These are phyloP conservation scores for Neodontobutis hainanensis DNA, from an alignment of 2,113 vertebrate species.

Conservation along the genomic window DNA sequence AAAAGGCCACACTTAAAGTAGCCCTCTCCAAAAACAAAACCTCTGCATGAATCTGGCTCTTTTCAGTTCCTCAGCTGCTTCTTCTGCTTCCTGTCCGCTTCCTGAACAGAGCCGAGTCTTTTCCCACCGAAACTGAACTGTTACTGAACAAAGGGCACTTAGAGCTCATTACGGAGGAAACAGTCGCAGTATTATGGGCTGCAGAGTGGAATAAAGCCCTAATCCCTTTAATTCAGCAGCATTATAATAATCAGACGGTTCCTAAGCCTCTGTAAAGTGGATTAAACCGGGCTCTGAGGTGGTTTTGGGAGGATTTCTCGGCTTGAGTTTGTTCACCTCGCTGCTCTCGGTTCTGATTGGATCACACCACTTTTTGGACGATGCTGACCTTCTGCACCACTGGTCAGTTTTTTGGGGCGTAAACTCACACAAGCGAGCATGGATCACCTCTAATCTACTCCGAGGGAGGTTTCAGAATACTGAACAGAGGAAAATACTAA, in stretches of 20 bases:
- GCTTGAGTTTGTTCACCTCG: constrained; percentile 7
- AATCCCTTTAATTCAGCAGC: constrained; percentile 6
- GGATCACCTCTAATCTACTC: neutral
- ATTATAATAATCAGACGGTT: constrained; percentile 6
- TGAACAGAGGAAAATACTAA: no score
- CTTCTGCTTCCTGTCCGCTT: neutral
- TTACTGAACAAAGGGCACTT: constrained; percentile 1
- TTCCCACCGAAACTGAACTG: neutral
- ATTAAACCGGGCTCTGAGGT: neutral
- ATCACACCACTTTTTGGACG: constrained; percentile 10
- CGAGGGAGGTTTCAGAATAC: no score
- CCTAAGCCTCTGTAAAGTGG: constrained; percentile 1
- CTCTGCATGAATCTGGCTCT: neutral
- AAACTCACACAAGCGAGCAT: neutral
- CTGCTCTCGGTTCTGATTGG: neutral
- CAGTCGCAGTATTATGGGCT: constrained; percentile 2
- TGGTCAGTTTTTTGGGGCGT: neutral
- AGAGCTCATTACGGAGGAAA: constrained; percentile 6
- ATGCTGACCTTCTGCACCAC: constrained; percentile 1
- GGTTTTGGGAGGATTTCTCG: neutral
- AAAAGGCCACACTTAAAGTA: no score
- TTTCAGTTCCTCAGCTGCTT: neutral
- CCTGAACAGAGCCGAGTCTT: neutral
- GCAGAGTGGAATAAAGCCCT: neutral
- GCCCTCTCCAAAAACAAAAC: neutral